Conservation (phyloP, 2,113 vertebrate genomes). For the rat (Rattus norvegicus) region DNA sequence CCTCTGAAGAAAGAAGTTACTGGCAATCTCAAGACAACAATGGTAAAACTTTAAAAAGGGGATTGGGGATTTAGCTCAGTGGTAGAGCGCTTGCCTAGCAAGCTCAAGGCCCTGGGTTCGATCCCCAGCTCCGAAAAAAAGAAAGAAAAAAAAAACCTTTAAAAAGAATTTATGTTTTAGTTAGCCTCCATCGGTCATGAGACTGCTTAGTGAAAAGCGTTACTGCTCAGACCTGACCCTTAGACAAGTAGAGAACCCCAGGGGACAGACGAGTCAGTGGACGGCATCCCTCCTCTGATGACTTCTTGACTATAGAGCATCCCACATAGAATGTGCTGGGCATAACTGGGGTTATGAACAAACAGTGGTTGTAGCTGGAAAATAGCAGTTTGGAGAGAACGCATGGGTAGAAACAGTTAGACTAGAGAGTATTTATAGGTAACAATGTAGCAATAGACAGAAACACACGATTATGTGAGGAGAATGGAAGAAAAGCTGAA, state of each 20-base stretch:
- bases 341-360: not conserved
- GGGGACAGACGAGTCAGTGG: not conserved
- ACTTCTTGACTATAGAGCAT: not conserved
- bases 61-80: too few species aligned
- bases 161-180: slow-evolving; percentile 10
- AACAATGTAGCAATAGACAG: not conserved
- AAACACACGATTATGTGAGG: not conserved
- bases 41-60: slow-evolving; percentile 79
- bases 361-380: not conserved
- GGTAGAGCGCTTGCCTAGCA: too few species aligned
- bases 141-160: slow-evolving; percentile 27
- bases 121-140: too few species aligned
- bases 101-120: too few species aligned
- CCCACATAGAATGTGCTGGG: not conserved
- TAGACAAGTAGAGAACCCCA: not conserved
- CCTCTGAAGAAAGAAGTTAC: slow-evolving; percentile 79
- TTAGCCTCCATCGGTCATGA: not conserved
- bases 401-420: not conserved
- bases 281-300: not conserved
- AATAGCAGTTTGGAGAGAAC: not conserved
- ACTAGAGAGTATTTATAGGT: not conserved
- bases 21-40: slow-evolving; percentile 77
- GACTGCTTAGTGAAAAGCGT: not conserved
- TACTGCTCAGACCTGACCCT: not conserved
- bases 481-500: not conserved